Evolutionary conservation across 2,797 vertebrate species (phyloP).

Genomic region (Sebastes ruberrimus): DNA sequence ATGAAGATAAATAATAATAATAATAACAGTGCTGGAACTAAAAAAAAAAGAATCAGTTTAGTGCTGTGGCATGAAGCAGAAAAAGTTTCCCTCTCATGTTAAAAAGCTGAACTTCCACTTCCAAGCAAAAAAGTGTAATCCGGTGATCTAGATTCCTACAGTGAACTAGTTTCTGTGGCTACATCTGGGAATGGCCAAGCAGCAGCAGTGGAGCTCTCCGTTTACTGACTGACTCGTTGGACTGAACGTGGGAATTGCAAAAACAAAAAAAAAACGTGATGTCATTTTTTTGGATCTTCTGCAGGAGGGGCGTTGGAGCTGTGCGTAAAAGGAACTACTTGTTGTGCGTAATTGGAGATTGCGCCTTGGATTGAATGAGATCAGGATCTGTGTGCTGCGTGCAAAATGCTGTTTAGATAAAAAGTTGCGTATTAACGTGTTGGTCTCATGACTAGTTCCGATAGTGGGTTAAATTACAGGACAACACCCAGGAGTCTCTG

Average conservation of each 20-base stretch:
- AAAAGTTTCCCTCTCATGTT: constrained; percentile 42
- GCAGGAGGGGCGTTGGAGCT: constrained; percentile 69
- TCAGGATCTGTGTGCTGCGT: constrained; percentile 8
- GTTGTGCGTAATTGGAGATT: constrained; percentile 67
- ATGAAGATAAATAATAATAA: not conserved
- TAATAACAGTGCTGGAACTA: not conserved
- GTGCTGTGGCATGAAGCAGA: not conserved
- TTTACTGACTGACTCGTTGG: constrained; percentile 40
- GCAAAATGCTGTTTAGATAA: constrained; percentile 17
- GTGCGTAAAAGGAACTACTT: constrained; percentile 65
- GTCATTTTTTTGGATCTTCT: constrained; percentile 79
- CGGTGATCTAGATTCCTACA: constrained; percentile 10
- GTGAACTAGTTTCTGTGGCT: constrained; percentile 32
- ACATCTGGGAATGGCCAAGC: constrained; percentile 40
- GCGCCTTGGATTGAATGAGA: constrained; percentile 42
- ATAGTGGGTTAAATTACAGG: not conserved
- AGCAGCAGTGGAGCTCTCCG: constrained; percentile 28
- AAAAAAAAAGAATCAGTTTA: not conserved
- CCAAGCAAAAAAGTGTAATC: constrained; percentile 53
- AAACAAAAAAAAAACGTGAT: constrained; percentile 76
- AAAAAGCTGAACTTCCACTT: constrained; percentile 34
- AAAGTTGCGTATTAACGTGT: not conserved
- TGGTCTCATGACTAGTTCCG: not conserved
- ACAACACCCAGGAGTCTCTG: constrained; percentile 3
- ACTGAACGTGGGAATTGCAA: constrained; percentile 83